Percentiles rank a stretch among this genome's conserved stretches.
Conservation (phyloP, 2,113 vertebrate species). For the Chaetodon trifascialis region DNA sequence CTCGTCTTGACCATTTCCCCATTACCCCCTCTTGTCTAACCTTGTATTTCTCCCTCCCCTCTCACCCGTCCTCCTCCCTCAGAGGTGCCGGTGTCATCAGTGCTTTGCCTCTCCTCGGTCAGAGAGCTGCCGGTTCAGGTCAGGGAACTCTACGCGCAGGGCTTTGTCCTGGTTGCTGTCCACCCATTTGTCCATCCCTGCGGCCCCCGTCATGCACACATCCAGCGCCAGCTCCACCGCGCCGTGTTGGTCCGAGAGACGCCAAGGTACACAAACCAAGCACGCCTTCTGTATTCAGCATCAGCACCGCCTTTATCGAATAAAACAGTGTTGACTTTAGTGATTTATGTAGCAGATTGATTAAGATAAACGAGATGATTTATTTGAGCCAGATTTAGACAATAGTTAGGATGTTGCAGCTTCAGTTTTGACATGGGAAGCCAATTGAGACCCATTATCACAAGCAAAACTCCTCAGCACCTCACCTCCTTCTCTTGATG, state of each 20-base stretch:
- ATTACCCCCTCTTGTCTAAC: conserved; percentile 23
- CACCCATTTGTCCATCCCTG: conserved; percentile 94
- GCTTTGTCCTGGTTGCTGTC: conserved; percentile 91
- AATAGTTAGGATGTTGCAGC: conserved; percentile 1
- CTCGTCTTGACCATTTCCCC: conserved; percentile 18
- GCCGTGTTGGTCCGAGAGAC: conserved; percentile 94
- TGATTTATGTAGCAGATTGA: conserved; percentile 20
- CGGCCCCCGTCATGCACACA: conserved; percentile 86
- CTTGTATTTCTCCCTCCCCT: conserved; percentile 19
- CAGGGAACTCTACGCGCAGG: conserved; percentile 92
- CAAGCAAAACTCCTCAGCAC: conserved; percentile 23
- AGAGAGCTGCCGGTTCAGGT: conserved; percentile 92
- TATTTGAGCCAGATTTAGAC: conserved; percentile 32
- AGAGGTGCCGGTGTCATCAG: conserved; percentile 88
- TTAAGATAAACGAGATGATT: conserved; percentile 44
- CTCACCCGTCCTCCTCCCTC: conserved; percentile 50
- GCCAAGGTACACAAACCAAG: conserved; percentile 67
- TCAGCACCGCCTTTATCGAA: not conserved
- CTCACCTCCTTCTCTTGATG: conserved; percentile 54
- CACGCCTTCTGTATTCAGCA: not conserved
- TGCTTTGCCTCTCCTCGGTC: conserved; percentile 91
- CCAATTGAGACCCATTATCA: conserved; percentile 67
- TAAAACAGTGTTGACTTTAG: not conserved
- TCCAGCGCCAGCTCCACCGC: conserved; percentile 92
- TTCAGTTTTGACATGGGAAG: conserved; percentile 53